Conservation (phyloP, 1,140 invertebrate species). For the Caenorhabditis brenneri region DNA sequence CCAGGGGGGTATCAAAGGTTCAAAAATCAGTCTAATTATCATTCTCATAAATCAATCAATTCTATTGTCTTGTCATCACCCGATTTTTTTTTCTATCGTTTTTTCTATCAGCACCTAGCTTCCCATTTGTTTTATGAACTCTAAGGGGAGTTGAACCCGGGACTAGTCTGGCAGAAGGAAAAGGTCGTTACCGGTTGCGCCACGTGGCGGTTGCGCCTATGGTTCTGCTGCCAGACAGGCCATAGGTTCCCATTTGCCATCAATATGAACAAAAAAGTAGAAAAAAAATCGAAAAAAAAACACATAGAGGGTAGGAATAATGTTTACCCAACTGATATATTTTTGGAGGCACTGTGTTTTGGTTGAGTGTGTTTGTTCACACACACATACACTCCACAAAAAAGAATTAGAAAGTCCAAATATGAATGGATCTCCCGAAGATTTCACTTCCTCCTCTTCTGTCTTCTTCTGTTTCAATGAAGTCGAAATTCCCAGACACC, state of each 20-base stretch:
- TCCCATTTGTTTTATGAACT: not conserved
- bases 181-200: no score
- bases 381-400: no score
- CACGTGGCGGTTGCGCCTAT: no score
- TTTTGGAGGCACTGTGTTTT: constrained; percentile 5
- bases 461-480: no score
- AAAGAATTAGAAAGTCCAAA: no score
- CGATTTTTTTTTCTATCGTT: not conserved
- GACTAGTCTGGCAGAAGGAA: no score
- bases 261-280: not conserved
- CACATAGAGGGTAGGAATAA: not conserved
- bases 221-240: no score
- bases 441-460: no score
- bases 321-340: constrained; percentile 14
- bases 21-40: constrained; percentile 21
- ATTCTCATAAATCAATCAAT: constrained; percentile 22
- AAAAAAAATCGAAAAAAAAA: not conserved
- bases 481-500: no score
- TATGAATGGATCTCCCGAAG: no score
- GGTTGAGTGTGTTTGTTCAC: not conserved
- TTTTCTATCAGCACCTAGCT: not conserved
- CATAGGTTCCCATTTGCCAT: no score
- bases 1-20: no score
- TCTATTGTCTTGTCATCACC: not conserved
- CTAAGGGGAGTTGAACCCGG: not conserved